These are phyloP conservation scores for Thalpophila matura DNA, from an alignment of 2,888 invertebrate species.

Conservation along the genomic window DNA sequence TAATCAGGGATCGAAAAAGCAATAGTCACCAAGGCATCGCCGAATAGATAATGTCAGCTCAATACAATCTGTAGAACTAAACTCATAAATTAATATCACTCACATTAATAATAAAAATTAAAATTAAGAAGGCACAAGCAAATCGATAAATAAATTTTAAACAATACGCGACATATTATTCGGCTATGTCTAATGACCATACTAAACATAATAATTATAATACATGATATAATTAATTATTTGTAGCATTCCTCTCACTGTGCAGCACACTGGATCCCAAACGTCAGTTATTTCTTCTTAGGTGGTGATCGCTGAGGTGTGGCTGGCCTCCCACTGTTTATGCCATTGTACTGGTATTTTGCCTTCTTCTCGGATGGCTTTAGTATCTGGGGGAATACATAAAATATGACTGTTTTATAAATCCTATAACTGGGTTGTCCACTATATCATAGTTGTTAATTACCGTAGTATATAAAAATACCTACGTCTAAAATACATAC, in stretches of 20 bases:
- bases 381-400: slow-evolving; percentile 94
- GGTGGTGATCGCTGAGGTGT: slow-evolving; percentile 95
- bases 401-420: neutral
- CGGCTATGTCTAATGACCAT: slow-evolving; percentile 86
- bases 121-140: slow-evolving; percentile 90
- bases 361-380: slow-evolving; percentile 99
- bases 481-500: slow-evolving; percentile 28
- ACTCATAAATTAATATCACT: slow-evolving; percentile 89
- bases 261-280: slow-evolving; percentile 88
- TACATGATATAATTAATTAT: slow-evolving; percentile 89
- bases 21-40: slow-evolving; percentile 82
- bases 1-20: slow-evolving; percentile 85
- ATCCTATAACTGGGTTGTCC: no score
- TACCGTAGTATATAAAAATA: slow-evolving; percentile 15
- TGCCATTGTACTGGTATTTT: slow-evolving; percentile 98
- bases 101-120: slow-evolving; percentile 85
- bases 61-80: slow-evolving; percentile 83
- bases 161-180: slow-evolving; percentile 82
- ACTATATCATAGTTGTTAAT: neutral
- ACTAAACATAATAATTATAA: slow-evolving; percentile 87
- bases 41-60: slow-evolving; percentile 81
- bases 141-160: slow-evolving; percentile 88
- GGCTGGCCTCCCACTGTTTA: slow-evolving; percentile 96
- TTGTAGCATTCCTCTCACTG: slow-evolving; percentile 90
- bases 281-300: slow-evolving; percentile 93